Evolutionary conservation across 2,113 vertebrate genomes (phyloP).

Genomic region (Salvator merianae): DNA sequence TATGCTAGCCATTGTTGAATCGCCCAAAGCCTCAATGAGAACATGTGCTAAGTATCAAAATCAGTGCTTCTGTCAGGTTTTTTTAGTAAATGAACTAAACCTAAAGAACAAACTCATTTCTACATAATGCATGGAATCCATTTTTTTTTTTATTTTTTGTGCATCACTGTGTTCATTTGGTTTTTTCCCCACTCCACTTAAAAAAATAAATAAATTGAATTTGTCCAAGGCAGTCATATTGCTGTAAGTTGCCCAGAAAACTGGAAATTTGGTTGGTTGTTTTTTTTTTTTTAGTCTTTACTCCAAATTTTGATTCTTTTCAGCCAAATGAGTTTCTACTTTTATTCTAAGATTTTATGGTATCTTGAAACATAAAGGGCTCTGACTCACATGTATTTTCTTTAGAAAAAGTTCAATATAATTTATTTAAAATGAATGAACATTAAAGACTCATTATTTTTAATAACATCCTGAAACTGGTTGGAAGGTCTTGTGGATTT

Average conservation of each 20-base stretch:
- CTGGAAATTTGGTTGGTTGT: constrained; percentile 24
- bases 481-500: constrained; percentile 35
- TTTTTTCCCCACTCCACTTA: not conserved
- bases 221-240: constrained; percentile 48
- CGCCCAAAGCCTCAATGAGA: constrained; percentile 45
- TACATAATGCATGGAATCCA: constrained; percentile 63
- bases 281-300: constrained; percentile 46
- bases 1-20: too few relatives aligned
- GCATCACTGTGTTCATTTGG: constrained; percentile 53
- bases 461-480: constrained; percentile 38
- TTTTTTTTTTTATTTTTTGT: constrained; percentile 44
- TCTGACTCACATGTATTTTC: constrained; percentile 43
- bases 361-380: constrained; percentile 52
- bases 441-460: constrained; percentile 36
- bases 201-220: constrained; percentile 30
- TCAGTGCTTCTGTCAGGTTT: constrained; percentile 76
- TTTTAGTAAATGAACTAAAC: constrained; percentile 73
- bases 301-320: constrained; percentile 47
- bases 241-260: constrained; percentile 42
- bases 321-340: constrained; percentile 46
- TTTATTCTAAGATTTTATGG: constrained; percentile 65
- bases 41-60: constrained; percentile 63
- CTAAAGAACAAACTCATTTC: constrained; percentile 62
- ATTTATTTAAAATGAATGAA: constrained; percentile 5
- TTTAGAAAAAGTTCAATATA: constrained; percentile 44